These are phyloP conservation scores for Trialeurodes vaporariorum DNA, from an alignment of 1,140 invertebrate genomes.

Conservation along the genomic window DNA sequence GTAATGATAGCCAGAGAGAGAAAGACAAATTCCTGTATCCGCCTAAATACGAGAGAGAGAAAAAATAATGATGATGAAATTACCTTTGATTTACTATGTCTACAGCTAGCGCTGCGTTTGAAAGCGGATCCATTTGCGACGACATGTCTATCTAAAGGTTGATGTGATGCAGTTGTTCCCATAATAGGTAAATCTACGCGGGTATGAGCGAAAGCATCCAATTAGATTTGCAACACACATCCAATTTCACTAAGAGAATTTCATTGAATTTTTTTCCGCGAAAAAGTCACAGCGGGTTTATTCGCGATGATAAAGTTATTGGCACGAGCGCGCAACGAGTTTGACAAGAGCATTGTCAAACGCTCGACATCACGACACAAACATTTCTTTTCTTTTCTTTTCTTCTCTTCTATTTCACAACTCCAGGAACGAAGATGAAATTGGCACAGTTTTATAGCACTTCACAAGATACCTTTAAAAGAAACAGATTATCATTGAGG, in stretches of 20 bases:
- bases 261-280: not conserved
- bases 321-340: not conserved
- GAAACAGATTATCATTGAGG: no score
- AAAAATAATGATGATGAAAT: not conserved
- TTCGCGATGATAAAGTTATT: not conserved
- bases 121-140: slow-evolving; percentile 18
- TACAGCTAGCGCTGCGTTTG: slow-evolving; percentile 21
- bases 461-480: no score
- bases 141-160: slow-evolving; percentile 23
- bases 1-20: no score
- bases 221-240: not conserved
- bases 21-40: no score
- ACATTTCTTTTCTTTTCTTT: no score
- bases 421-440: no score
- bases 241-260: not conserved
- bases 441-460: no score
- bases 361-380: not conserved
- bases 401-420: no score
- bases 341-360: not conserved
- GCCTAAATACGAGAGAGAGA: not conserved
- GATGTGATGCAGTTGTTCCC: slow-evolving; percentile 24
- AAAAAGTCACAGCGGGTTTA: not conserved
- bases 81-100: slow-evolving; percentile 25
- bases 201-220: not conserved
- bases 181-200: slow-evolving; percentile 11